phyloP scores from a whole-genome alignment of 2,888 invertebrate genomes.

The Ornithoptera alexandrae region DNA sequence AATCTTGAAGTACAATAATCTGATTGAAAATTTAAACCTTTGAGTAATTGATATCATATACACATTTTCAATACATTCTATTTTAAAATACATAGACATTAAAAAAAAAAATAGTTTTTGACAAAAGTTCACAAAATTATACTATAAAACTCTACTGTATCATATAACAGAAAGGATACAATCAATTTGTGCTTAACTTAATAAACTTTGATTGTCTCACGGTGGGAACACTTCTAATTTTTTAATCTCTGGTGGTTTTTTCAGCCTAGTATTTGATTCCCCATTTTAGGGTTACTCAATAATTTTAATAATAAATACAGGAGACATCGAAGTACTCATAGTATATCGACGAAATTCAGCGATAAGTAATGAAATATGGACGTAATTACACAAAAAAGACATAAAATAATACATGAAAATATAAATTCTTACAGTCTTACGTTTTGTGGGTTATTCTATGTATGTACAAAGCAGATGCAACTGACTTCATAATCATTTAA shows the following conservation, averaged over 20 bases:
- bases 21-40: conserved; percentile 23
- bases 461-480: conserved; percentile 27
- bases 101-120: conserved; percentile 31
- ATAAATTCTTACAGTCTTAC: conserved; percentile 25
- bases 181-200: conserved; percentile 58
- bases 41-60: conserved; percentile 20
- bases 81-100: conserved; percentile 32
- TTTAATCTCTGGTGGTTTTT: conserved; percentile 69
- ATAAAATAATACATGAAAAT: conserved; percentile 17
- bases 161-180: conserved; percentile 56
- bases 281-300: conserved; percentile 36
- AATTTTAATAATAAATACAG: conserved; percentile 31
- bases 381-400: not conserved
- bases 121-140: conserved; percentile 39
- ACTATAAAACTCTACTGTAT: conserved; percentile 49
- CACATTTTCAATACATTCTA: conserved; percentile 19
- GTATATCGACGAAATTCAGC: conserved; percentile 31
- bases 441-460: conserved; percentile 22
- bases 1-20: conserved; percentile 40
- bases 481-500: conserved; percentile 18
- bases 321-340: conserved; percentile 37
- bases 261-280: conserved; percentile 55
- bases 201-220: conserved; percentile 70
- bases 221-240: conserved; percentile 74
- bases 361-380: conserved; percentile 23